Conservation (phyloP, 2,113 vertebrate species). For the Phasianus colchicus region DNA sequence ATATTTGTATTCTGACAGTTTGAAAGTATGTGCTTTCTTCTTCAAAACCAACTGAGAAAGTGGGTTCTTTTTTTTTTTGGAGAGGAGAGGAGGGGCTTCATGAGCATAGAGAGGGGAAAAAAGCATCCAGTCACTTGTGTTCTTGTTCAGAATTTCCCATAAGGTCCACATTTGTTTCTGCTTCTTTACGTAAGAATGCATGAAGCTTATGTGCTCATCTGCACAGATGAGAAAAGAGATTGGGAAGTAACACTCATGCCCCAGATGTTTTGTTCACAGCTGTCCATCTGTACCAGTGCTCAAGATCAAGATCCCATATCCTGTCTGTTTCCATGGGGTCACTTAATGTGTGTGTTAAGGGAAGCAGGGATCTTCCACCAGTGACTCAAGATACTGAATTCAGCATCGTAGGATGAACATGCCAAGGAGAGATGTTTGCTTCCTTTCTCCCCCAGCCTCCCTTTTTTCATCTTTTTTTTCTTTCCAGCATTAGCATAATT, state of each 20-base stretch:
- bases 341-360: neutral
- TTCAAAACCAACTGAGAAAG: neutral
- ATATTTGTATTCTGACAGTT: neutral
- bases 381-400: neutral
- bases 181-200: neutral
- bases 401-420: neutral
- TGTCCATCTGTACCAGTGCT: neutral
- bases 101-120: rapidly evolving
- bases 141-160: neutral
- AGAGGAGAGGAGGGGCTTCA: neutral
- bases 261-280: neutral
- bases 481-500: neutral
- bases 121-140: neutral
- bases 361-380: neutral
- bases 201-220: neutral
- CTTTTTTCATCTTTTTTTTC: neutral
- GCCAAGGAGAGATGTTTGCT: neutral
- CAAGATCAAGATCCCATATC: rapidly evolving
- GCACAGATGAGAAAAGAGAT: neutral
- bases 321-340: neutral
- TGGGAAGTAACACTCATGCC: neutral
- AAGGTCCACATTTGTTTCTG: neutral
- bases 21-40: neutral
- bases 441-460: neutral
- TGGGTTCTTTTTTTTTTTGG: neutral